Base-by-base conservation (phyloP, 2,888 invertebrate genomes). In the Busseola fusca region DNA sequence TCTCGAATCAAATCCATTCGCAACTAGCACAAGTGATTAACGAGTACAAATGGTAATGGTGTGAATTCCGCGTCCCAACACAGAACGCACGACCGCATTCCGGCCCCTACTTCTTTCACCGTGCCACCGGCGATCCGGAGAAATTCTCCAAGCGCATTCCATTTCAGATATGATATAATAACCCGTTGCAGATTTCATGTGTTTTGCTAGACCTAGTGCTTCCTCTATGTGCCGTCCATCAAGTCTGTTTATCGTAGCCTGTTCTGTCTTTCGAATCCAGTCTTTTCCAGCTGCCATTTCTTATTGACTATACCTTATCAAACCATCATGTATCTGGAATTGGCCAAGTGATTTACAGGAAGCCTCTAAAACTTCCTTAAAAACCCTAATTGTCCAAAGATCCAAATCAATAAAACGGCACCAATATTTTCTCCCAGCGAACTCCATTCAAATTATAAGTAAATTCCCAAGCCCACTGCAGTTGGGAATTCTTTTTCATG, bases 61-160 rank as follows among this genome's bases (percentile, higher is more conserved):
- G 74, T 78, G 69, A 81, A 87, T 85, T 87, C 87, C 84, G 84
- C 85, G 80, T 84, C 84, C 66, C 73, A 71, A 77, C 72, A 76
- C 72, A 75, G 80, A 86, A 78, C 80, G 69, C 68, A 81, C 89
- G 90, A 86, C 90, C 90, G 89, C 91, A 91, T 92, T 91, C 90
- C 88, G 68, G 67, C 71, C 73, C 72, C 85, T 78, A 83, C 84
- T 89, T 90, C 89, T 91, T 91, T 90, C 90, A 86, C 87, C 84
- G 76, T 64, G 79, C 80, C 74, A 84, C 82, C 84, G 83, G 73
- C 83, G 82, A 86, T 79, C 85, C 82, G 88, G 86, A 89, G 91
- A 90, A 89, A 87, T 86, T 89, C 86, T 88, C 74, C 81, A 87
- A 89, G 87, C 86, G 86, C 90, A 91, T 91, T 88, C 91, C 91